A percentile compares a stretch with the other conserved stretches of the same genome.
Conservation (phyloP, 2,113 vertebrate genomes). For the human region DNA sequence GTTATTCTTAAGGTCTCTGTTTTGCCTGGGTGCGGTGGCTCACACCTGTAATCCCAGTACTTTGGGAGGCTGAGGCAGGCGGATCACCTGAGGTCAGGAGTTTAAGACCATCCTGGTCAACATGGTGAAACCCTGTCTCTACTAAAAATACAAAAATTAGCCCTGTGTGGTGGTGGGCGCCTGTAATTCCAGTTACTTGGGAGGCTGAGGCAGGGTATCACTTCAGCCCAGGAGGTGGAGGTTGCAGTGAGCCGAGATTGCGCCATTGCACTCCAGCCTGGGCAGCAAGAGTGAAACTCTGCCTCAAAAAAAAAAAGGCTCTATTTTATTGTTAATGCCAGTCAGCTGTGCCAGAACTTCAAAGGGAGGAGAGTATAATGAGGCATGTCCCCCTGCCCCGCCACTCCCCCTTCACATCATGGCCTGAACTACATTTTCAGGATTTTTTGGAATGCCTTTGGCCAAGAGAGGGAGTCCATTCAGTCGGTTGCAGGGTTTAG, state of each 20-base stretch:
- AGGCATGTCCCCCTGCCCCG: too few species aligned
- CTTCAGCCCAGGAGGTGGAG: background rate
- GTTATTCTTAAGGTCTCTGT: too few species aligned
- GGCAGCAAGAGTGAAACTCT: background rate
- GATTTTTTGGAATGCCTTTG: too few species aligned
- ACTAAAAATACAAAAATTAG: background rate
- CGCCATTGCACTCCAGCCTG: background rate
- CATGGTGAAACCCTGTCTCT: background rate
- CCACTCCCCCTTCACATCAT: too few species aligned
- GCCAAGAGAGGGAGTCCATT: too few species aligned
- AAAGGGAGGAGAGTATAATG: too few species aligned
- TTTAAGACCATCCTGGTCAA: background rate
- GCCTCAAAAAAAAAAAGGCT: background rate
- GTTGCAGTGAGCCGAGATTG: background rate
- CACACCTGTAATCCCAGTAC: background rate
- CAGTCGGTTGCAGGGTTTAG: too few species aligned
- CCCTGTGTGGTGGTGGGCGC: background rate
- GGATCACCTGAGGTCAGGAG: background rate
- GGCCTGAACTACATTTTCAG: too few species aligned
- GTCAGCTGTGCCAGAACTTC: too few species aligned
- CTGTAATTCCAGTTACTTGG: background rate
- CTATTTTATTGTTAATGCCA: too few species aligned
- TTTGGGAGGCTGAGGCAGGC: background rate
- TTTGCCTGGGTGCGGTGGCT: background rate
- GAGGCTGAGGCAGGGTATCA: background rate